phyloP scores from a whole-genome alignment of 2,113 vertebrate genomes.

The Syrmaticus mikado region DNA sequence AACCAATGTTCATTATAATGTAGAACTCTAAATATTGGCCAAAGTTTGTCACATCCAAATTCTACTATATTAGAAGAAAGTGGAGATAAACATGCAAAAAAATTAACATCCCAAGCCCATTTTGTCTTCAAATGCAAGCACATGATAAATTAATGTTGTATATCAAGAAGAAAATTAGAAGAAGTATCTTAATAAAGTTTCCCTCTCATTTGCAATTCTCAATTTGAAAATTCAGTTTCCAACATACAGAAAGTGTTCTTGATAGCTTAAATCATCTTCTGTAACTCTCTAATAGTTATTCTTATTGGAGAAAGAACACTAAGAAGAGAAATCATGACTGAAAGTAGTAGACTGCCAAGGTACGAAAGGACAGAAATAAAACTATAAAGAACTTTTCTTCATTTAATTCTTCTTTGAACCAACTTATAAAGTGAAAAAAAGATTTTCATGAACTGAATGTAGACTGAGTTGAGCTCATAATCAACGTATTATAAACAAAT shows the following conservation, averaged over 20 bases:
- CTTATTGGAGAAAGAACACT: background rate
- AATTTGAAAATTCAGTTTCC: background rate
- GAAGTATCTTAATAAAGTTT: background rate
- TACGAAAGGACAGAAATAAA: background rate
- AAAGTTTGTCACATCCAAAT: background rate
- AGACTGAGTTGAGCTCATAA: conserved; percentile 5
- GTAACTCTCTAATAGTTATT: background rate
- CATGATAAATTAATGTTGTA: background rate
- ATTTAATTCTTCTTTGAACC: conserved; percentile 17
- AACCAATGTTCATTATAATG: background rate
- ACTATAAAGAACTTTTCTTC: background rate
- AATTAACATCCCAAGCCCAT: background rate
- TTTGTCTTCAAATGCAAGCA: background rate
- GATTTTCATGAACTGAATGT: background rate
- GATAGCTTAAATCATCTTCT: conserved; percentile 2
- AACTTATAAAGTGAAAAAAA: background rate
- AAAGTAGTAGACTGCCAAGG: background rate
- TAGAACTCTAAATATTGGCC: background rate
- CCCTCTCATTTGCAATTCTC: background rate
- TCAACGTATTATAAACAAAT: background rate
- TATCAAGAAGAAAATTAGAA: background rate
- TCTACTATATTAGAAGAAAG: background rate
- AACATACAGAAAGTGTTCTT: background rate
- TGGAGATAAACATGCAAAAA: background rate
- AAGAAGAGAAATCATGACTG: background rate